Base-by-base conservation (phyloP, 2,797 vertebrate species). In the Gouania willdenowi region DNA sequence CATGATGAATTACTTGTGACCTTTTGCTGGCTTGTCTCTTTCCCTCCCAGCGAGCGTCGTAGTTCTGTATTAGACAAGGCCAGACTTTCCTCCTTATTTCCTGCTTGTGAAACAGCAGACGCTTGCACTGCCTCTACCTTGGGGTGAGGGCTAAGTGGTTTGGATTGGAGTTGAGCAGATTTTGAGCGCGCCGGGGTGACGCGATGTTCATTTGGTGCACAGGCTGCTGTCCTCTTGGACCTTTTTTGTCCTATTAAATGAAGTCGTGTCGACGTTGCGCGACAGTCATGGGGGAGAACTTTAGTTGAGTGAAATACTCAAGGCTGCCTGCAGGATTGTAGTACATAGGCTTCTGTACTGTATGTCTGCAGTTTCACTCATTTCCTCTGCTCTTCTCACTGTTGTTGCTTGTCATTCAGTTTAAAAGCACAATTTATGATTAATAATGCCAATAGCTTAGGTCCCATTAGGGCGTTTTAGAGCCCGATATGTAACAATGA, bases 281-380 rank as follows among this genome's bases (percentile, higher is more conserved):
- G 28, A 30, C 7, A n/a, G 9, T 18, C 2, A 8, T 3, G 22
- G 22, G 21, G 24, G 17, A 21, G 41, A 23, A 5, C 47, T 23
- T 19, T 19, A 48, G 30, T 23, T 6, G 10, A 39, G 29, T 41
- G 34, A 26, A 23, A 52, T 40, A 42, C 31, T 41, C 55, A 39
- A 22, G 27, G 16, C 6, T 9, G 31, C 47, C 26, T 33, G n/a
- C n/a, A 10, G 3, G 24, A 47, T 72, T 69, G 70, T 76, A 69
- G 74, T 39, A 64, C 47, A 53, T 23, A 51, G 61, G 42, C 67
- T 70, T 66, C 66, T 79, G 67, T 32, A 30, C 41, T 2, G 8
- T 41, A 14, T 27, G 48, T 60, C 68, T 65, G 65, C 28, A n/a
- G 63, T 50, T 50, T 51, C 14, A 13, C 31, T 15, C 47, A 35